Conservation (phyloP, 2,888 invertebrate genomes). For the Ephialtes manifestator region DNA sequence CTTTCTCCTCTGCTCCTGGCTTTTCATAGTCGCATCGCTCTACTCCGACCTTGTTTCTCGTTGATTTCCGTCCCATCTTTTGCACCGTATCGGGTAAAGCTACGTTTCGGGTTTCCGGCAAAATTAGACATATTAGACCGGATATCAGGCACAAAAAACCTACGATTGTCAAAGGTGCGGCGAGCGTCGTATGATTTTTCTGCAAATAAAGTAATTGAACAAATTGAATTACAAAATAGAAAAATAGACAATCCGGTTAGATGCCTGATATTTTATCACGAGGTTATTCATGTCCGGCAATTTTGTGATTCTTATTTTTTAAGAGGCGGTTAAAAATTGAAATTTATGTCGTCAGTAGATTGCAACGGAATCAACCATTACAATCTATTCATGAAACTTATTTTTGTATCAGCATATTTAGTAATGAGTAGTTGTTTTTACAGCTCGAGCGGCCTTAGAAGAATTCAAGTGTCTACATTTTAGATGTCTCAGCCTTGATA, state of each 20-base stretch:
- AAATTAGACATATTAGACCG: conserved; percentile 73
- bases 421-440: no score
- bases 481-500: no score
- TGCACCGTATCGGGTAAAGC: conserved; percentile 78
- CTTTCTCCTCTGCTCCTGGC: conserved; percentile 61
- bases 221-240: not conserved
- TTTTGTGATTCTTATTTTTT: not conserved
- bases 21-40: conserved; percentile 50
- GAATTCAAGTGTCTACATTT: no score
- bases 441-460: no score
- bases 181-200: conserved; percentile 73
- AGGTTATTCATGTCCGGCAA: not conserved
- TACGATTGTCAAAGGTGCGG: conserved; percentile 73
- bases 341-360: no score
- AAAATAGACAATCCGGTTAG: not conserved
- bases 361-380: no score
- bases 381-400: no score
- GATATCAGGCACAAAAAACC: conserved; percentile 77
- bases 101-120: conserved; percentile 78
- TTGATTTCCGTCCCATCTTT: conserved; percentile 67
- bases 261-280: not conserved
- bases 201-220: conserved; percentile 62
- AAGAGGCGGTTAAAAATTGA: no score
- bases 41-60: conserved; percentile 64
- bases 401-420: no score